Evolutionary conservation across 2,797 vertebrate genomes (phyloP).

Genomic region (Monodelphis domestica): DNA sequence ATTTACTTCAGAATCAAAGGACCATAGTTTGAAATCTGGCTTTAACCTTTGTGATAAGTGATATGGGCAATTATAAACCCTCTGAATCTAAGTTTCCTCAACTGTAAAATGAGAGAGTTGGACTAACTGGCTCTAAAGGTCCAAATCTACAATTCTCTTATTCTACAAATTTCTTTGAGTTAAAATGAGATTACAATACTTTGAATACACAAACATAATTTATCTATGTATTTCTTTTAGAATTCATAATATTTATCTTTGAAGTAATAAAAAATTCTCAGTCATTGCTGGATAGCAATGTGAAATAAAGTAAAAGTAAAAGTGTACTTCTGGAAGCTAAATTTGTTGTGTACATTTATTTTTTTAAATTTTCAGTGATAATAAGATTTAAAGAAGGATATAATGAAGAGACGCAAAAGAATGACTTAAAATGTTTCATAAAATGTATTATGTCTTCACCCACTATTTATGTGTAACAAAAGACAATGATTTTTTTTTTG

Average conservation of each 20-base stretch:
- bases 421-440: slow-evolving; percentile 50
- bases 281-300: neutral
- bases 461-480: slow-evolving; percentile 63
- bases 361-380: slow-evolving; percentile 48
- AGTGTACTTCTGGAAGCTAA: slow-evolving; percentile 20
- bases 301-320: too few species aligned
- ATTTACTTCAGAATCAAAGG: slow-evolving; percentile 3
- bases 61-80: neutral
- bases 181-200: neutral
- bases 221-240: slow-evolving; percentile 46
- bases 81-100: neutral
- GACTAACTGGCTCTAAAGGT: neutral
- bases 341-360: slow-evolving; percentile 38
- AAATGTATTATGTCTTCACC: slow-evolving; percentile 47
- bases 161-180: too few species aligned
- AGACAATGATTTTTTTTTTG: slow-evolving; percentile 72
- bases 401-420: slow-evolving; percentile 47
- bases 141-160: neutral
- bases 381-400: slow-evolving; percentile 59
- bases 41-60: too few species aligned
- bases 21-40: too few species aligned
- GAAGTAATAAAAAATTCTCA: slow-evolving; percentile 38
- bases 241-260: slow-evolving; percentile 45
- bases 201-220: slow-evolving; percentile 19
- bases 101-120: neutral